phyloP scores from a whole-genome alignment of 2,888 invertebrate species.

The Napeogenes inachia region DNA sequence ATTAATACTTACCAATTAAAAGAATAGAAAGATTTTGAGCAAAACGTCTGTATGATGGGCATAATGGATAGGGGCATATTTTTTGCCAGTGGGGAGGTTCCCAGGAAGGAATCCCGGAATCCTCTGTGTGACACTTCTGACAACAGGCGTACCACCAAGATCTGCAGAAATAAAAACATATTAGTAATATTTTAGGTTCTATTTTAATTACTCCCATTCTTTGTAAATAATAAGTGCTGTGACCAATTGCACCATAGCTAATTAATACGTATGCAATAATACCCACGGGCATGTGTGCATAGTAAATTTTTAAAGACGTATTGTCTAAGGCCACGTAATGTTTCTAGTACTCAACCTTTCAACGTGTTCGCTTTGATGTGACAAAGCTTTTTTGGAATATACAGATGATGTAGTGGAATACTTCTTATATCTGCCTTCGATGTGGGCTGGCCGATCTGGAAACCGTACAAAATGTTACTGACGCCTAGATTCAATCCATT shows the following conservation, averaged over 20 bases:
- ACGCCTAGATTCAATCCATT: slow-evolving; percentile 36
- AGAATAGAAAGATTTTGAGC: slow-evolving; percentile 85
- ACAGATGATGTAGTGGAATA: slow-evolving; percentile 72
- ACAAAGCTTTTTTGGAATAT: slow-evolving; percentile 70
- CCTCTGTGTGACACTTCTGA: slow-evolving; percentile 86
- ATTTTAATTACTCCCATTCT: slow-evolving; percentile 13
- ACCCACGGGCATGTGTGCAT: not conserved
- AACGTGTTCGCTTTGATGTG: slow-evolving; percentile 70
- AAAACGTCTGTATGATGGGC: slow-evolving; percentile 89
- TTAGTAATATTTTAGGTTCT: slow-evolving; percentile 4
- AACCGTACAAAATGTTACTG: slow-evolving; percentile 40
- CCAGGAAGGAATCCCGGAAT: slow-evolving; percentile 85
- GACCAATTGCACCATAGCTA: slow-evolving; percentile 1
- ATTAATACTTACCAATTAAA: slow-evolving; percentile 77
- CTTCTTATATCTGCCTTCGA: slow-evolving; percentile 73
- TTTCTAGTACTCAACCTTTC: slow-evolving; percentile 55
- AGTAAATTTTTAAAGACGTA: slow-evolving; percentile 1
- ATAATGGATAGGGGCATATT: slow-evolving; percentile 89
- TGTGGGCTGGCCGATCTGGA: slow-evolving; percentile 69
- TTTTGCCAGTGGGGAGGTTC: slow-evolving; percentile 88
- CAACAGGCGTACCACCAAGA: slow-evolving; percentile 92
- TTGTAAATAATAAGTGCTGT: slow-evolving; percentile 14
- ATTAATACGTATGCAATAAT: slow-evolving; percentile 2
- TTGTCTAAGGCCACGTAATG: slow-evolving; percentile 2
- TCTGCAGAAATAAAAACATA: slow-evolving; percentile 57